Evolutionary conservation across 1,140 invertebrate species (phyloP).

Genomic region (Panulirus ornatus): DNA sequence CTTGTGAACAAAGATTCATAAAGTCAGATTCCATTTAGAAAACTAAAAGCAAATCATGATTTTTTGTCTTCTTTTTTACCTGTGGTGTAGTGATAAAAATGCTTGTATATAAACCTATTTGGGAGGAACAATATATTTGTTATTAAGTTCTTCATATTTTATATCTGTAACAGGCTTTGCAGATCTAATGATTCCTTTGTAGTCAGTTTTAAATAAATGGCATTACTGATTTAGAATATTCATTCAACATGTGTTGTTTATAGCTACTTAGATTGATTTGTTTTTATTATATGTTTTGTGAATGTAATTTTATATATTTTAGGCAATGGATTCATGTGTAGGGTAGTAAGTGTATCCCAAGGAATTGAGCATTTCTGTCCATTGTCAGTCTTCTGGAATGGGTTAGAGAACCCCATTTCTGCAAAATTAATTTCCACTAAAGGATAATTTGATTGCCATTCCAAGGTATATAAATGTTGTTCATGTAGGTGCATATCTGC

Average conservation of each 20-base stretch:
- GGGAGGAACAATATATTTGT: background rate
- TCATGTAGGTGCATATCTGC: no score
- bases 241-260: background rate
- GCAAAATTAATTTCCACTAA: no score
- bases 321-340: no score
- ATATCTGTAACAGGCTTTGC: conserved; percentile 42
- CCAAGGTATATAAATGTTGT: no score
- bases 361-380: no score
- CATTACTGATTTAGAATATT: background rate
- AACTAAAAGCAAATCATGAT: background rate
- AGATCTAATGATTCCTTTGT: conserved; percentile 36
- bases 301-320: no score
- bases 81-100: conserved; percentile 23
- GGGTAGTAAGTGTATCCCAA: no score
- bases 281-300: no score
- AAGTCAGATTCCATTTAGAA: background rate
- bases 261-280: background rate
- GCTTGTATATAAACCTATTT: conserved; percentile 20
- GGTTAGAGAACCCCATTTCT: no score
- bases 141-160: conserved; percentile 24
- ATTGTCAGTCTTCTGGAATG: no score
- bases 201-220: conserved; percentile 34
- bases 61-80: background rate
- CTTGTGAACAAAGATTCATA: no score
- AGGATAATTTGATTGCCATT: no score